phyloP scores from a whole-genome alignment of 2,797 vertebrate genomes.

The Bradypus variegatus region DNA sequence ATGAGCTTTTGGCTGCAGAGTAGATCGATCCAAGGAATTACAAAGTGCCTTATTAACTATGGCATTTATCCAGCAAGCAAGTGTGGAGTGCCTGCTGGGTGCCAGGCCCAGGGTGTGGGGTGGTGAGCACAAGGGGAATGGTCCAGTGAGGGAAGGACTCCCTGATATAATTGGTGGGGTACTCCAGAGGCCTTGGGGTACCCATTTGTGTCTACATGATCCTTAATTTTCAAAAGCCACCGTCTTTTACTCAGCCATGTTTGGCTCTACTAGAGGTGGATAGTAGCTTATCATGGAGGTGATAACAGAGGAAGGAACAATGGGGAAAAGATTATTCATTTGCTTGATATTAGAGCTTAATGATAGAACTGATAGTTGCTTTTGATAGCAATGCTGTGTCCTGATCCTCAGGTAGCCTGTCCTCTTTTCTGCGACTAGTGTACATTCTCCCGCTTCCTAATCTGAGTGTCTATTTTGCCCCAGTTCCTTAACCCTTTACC shows the following conservation, averaged over 20 bases:
- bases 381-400: background rate
- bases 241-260: background rate
- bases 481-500: background rate
- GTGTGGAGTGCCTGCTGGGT: background rate
- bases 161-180: background rate
- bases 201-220: background rate
- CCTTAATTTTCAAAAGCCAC: background rate
- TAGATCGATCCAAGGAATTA: background rate
- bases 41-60: slow-evolving; percentile 19
- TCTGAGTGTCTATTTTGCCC: background rate
- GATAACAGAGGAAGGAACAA: background rate
- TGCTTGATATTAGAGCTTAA: background rate
- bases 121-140: background rate
- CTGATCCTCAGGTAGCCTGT: background rate
- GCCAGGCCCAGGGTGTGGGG: background rate
- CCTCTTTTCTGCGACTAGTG: background rate
- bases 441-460: background rate
- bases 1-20: slow-evolving; percentile 2
- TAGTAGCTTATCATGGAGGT: background rate
- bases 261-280: background rate
- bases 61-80: background rate
- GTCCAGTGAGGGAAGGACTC: background rate
- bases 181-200: background rate
- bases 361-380: background rate
- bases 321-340: background rate